These are phyloP conservation scores for Genyomyrus donnyi DNA, from an alignment of 2,113 vertebrate species.

Conservation along the genomic window DNA sequence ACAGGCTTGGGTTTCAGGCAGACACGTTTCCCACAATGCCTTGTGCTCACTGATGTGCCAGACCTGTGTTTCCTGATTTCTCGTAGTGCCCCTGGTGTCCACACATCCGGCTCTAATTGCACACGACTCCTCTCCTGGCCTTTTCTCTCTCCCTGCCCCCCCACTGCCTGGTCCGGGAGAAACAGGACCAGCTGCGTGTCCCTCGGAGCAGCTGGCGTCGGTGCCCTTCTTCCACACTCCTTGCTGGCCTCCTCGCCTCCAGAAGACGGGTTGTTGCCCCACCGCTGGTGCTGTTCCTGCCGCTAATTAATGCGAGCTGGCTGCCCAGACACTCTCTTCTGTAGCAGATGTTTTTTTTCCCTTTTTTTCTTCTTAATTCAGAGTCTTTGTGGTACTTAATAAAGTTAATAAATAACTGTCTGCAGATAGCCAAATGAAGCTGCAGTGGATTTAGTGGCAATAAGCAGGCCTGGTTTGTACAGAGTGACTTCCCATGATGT, in stretches of 20 bases:
- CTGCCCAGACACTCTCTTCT: neutral
- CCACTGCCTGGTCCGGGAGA: neutral
- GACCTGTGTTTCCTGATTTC: neutral
- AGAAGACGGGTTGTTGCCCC: neutral
- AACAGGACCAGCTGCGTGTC: neutral
- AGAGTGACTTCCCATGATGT: slow-evolving; percentile 29
- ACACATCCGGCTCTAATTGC: neutral
- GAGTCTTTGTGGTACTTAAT: slow-evolving; percentile 22
- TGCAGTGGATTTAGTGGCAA: slow-evolving; percentile 46
- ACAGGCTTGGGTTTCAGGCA: neutral
- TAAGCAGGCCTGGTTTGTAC: slow-evolving; percentile 48
- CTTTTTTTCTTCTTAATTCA: neutral
- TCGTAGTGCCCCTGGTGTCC: neutral
- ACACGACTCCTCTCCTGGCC: neutral
- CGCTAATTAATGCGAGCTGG: neutral
- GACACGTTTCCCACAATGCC: neutral
- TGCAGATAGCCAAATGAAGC: slow-evolving; percentile 42
- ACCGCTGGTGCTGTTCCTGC: neutral
- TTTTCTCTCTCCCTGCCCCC: neutral
- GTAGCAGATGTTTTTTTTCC: neutral
- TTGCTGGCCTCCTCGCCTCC: neutral
- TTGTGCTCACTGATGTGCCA: neutral
- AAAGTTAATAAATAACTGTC: slow-evolving; percentile 28
- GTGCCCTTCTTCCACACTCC: neutral
- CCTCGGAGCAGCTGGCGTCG: neutral